Base-by-base conservation (phyloP, 2,797 vertebrate species). In the Megaceryle alcyon region DNA sequence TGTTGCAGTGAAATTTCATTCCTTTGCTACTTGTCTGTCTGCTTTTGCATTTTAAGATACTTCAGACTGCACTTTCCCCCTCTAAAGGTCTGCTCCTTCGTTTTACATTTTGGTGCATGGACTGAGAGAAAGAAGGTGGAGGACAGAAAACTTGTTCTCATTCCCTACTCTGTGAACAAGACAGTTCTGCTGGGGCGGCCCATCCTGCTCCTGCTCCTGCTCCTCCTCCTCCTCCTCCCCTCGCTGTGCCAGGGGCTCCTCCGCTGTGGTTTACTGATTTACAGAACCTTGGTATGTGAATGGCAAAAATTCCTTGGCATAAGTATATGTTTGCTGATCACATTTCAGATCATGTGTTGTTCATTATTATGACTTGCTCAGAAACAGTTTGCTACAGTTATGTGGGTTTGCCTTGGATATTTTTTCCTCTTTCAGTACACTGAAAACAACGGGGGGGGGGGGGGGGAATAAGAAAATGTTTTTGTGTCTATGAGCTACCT, bases 301-400 rank as follows among this genome's bases (percentile, higher is more conserved):
- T 97, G 97, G 97, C 92, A 96, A 96, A 96, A 97, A 96, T 97
- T 98, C 96, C 95, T 98, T 98, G 98, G 98, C 98, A 97, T 97
- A 97, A 97, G 96, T 93, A 44, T 97, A 97, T 98, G 97, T 98
- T 98, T 98, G 98, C 98, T 98, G 98, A 98, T 98, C 98, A 96
- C 98, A 98, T 98, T 98, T 98, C 98, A 98, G 96, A 98, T 98
- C 98, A 98, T 98, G 97, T 98, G 98, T 97, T 98, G 97, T 97
- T 98, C 98, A 98, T 98, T 98, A 98, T 98, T 98, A 97, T 97
- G 97, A 98, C 97, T 98, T 96, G 97, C 98, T 97, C 97, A 96
- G 97, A 97, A 98, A 98, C 97, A 97, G 97, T 98, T 98, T 97
- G 97, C 98, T 97, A 95, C 95, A 97, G 97, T 97, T 98, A 97